Evolutionary conservation across 2,797 vertebrate genomes (phyloP).

Genomic region (Sternotherus odoratus): DNA sequence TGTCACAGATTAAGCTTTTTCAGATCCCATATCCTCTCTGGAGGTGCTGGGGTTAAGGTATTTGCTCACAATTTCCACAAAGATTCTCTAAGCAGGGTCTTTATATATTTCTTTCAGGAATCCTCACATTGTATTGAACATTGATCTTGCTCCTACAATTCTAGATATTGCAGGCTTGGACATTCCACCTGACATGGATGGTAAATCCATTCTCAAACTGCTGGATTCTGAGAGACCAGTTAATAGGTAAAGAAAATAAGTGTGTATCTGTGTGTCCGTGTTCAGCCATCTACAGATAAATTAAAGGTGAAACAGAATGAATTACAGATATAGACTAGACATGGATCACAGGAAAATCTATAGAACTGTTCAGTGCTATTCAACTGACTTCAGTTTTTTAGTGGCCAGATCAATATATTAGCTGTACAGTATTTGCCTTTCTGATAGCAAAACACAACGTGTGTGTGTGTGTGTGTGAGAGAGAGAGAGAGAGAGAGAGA

Average conservation of each 20-base stretch:
- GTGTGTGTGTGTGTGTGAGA: background rate
- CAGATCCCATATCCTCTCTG: background rate
- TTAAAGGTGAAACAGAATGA: conserved; percentile 4
- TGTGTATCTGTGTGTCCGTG: background rate
- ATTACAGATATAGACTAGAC: background rate
- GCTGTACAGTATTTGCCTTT: background rate
- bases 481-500: no score
- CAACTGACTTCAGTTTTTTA: background rate
- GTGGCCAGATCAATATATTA: background rate
- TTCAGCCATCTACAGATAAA: background rate
- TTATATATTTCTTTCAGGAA: conserved; percentile 80
- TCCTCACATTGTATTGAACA: conserved; percentile 95
- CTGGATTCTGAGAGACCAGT: conserved; percentile 89
- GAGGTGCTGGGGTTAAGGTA: background rate
- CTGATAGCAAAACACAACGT: background rate
- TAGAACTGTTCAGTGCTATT: background rate
- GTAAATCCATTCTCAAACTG: conserved; percentile 92
- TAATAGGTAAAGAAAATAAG: conserved; percentile 86
- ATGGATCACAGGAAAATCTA: background rate
- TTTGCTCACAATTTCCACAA: background rate
- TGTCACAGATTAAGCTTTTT: conserved; percentile 35
- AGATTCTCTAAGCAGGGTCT: background rate
- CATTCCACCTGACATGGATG: conserved; percentile 95
- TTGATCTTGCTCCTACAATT: conserved; percentile 96
- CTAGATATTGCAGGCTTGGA: conserved; percentile 95